Conservation (phyloP, 2,113 vertebrate species). For the Phrynocephalus versicolor region DNA sequence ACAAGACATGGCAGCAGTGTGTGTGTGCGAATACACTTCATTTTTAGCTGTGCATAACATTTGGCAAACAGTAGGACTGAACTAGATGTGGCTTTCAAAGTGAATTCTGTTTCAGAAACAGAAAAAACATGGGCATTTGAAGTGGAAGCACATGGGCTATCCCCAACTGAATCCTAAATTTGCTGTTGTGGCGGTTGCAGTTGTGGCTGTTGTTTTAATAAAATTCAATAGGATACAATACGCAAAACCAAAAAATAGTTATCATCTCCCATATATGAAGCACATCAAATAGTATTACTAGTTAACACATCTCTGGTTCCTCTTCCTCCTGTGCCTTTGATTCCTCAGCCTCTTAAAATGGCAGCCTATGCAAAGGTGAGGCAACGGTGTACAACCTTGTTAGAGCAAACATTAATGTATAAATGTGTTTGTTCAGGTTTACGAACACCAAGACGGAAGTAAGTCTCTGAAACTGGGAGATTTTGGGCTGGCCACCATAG, state of each 20-base stretch:
- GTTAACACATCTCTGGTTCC: too few species aligned
- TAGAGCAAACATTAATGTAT: not conserved
- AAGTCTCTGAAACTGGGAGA: slow-evolving; percentile 95
- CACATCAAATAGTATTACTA: too few species aligned
- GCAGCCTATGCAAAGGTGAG: too few species aligned
- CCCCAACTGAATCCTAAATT: not conserved
- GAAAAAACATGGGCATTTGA: too few species aligned
- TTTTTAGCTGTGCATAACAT: not conserved
- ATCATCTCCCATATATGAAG: too few species aligned
- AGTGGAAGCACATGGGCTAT: too few species aligned
- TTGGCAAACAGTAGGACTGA: not conserved
- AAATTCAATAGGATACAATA: too few species aligned
- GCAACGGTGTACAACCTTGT: not conserved
- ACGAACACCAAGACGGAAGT: slow-evolving; percentile 93
- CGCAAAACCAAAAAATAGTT: too few species aligned
- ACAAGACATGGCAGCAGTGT: not conserved
- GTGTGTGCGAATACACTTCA: not conserved
- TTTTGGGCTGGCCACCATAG: slow-evolving; percentile 94
- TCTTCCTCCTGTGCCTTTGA: too few species aligned
- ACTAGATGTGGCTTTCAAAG: not conserved
- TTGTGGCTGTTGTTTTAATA: too few species aligned
- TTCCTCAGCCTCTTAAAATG: too few species aligned
- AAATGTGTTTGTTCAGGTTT: slow-evolving; percentile 80
- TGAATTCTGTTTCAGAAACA: not conserved
- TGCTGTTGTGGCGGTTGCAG: too few species aligned